Conservation (phyloP, 2,888 invertebrate species). For the Drosophila barbarae region DNA sequence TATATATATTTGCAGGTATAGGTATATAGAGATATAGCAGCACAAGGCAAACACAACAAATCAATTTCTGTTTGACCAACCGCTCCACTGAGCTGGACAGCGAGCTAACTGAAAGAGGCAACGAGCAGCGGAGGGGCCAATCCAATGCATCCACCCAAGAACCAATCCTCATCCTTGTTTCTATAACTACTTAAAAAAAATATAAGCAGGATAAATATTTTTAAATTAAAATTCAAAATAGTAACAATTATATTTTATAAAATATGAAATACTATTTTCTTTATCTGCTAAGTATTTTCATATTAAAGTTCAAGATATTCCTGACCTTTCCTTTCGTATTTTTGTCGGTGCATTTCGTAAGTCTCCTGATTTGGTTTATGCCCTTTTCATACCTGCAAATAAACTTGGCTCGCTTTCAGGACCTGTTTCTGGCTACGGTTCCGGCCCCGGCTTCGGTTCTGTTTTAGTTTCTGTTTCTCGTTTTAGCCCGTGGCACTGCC, state of each 20-base stretch:
- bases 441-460: constrained; percentile 37
- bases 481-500: constrained; percentile 46
- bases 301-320: background rate
- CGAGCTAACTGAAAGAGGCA: constrained; percentile 49
- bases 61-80: constrained; percentile 66
- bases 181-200: too few relatives aligned
- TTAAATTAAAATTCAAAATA: background rate
- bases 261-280: background rate
- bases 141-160: constrained; percentile 13
- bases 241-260: background rate
- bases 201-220: background rate
- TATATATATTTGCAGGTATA: constrained; percentile 2
- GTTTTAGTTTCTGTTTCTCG: constrained; percentile 26
- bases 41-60: constrained; percentile 48
- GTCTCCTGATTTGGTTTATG: constrained; percentile 30
- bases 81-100: constrained; percentile 56
- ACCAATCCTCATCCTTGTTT: background rate
- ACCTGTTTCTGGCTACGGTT: constrained; percentile 43
- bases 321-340: too few relatives aligned
- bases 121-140: constrained; percentile 12
- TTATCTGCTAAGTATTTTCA: background rate
- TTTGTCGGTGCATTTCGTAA: background rate
- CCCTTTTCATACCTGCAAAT: constrained; percentile 54
- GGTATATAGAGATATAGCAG: constrained; percentile 11
- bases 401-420: constrained; percentile 45